Base-by-base conservation (phyloP, 2,113 vertebrate genomes). In the Todiramphus saurophagus region DNA sequence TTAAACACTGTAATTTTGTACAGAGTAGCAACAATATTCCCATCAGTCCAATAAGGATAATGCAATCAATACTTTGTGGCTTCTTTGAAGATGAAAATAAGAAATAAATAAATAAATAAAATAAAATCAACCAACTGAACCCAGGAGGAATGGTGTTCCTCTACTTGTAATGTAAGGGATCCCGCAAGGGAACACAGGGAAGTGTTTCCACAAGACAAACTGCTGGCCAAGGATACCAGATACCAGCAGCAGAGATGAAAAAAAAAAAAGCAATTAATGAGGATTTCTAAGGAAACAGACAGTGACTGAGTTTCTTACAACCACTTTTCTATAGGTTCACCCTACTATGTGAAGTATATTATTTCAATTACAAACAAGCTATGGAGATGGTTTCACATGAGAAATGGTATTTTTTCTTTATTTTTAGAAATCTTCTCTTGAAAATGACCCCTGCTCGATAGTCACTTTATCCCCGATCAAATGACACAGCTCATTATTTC, bases 401-500 rank as follows among this genome's bases (percentile, higher is more conserved):
- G 20, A 91, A 87, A 79, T 37, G 1, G 3, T 68, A 27, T 35
- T 83, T 85, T 93, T 91, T 20, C 72, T 72, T 75, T 50, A 48
- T 59, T 89, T 55, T 92, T 81, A 91, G 84, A 84, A 37, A 27
- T 74, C 51, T 43, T 89, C 50, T 91, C 16, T 73, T 75, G 1
- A 0, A 89, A 91, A 78, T 68, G 66, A 63, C 16, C 37, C 18
- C 73, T 96, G 56, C 62, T 87, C 17, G 0, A 68, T 25, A 89
- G 46, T 55, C 39, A 74, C 66, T 90, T 89, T 60, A 68, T 56
- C 87, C 77, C 69, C 60, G 48, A 92, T 89, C 66, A 87, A 94
- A 94, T 92, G 87, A 92, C 69, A 91, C 51, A 60, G 69, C 16
- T 91, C 68, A 83, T 83, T 83, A 66, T 94, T 92, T 91, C 74